A percentile compares a stretch with the other conserved stretches of the same genome.
These are phyloP conservation scores for Neofelis nebulosa DNA, from an alignment of 2,113 vertebrate species.

Conservation along the genomic window DNA sequence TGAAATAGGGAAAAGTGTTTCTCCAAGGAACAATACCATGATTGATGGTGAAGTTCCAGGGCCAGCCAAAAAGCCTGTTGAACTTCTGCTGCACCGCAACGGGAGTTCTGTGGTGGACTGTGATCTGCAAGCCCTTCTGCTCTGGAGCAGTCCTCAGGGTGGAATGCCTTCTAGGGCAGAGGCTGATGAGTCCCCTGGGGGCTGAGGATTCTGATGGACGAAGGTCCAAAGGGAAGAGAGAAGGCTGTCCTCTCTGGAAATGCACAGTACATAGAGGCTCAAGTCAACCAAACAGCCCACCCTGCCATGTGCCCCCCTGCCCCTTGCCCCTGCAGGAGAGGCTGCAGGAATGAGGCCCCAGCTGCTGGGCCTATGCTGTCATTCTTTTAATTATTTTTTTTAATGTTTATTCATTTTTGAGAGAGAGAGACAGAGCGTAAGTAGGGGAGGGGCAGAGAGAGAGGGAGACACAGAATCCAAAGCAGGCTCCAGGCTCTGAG, in stretches of 20 bases:
- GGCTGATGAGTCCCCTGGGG: background rate
- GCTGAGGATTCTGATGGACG: background rate
- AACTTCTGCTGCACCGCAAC: too few species aligned
- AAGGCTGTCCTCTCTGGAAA: background rate
- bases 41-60: background rate
- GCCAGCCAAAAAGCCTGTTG: background rate
- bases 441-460: too few species aligned
- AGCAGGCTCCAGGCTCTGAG: too few species aligned
- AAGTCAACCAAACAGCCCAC: too few species aligned
- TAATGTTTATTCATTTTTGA: too few species aligned
- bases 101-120: background rate
- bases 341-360: background rate
- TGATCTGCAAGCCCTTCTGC: background rate
- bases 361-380: background rate
- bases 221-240: background rate
- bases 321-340: background rate
- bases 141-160: background rate
- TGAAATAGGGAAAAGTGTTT: background rate
- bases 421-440: too few species aligned
- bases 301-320: fast-evolving
- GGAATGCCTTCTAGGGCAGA: background rate
- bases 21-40: background rate
- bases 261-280: background rate
- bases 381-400: too few species aligned
- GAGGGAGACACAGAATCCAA: too few species aligned